These are phyloP conservation scores for Sarcophaga rosellei DNA, from an alignment of 2,888 invertebrate species.

Conservation along the genomic window DNA sequence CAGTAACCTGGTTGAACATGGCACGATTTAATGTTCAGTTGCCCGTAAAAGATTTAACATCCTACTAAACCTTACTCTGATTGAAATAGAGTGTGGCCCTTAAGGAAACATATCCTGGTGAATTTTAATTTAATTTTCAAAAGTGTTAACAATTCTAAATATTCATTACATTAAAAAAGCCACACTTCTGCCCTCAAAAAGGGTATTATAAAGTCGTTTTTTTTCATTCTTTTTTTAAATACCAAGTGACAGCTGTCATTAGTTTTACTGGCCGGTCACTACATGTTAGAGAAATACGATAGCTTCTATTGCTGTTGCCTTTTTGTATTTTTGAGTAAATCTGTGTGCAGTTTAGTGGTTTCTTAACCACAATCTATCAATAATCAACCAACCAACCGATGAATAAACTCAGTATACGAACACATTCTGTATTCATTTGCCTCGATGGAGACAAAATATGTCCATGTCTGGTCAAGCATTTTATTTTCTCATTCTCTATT, in stretches of 20 bases:
- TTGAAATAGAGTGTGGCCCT: too few species aligned
- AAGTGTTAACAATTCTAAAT: too few species aligned
- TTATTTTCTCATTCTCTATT: slow-evolving; percentile 4
- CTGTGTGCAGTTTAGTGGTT: slow-evolving; percentile 63
- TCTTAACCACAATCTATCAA: slow-evolving; percentile 63
- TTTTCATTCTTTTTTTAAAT: too few species aligned
- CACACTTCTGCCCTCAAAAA: too few species aligned
- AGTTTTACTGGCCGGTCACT: neutral
- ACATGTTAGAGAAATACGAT: neutral
- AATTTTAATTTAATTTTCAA: too few species aligned
- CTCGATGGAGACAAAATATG: slow-evolving; percentile 21
- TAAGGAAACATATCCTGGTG: too few species aligned
- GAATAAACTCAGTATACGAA: neutral
- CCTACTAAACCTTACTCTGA: too few species aligned
- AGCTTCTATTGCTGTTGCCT: neutral
- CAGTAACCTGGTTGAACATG: too few species aligned
- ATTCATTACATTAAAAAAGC: too few species aligned
- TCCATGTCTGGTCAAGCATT: slow-evolving; percentile 26
- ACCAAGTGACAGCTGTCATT: neutral
- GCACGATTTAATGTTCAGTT: too few species aligned
- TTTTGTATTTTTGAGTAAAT: neutral
- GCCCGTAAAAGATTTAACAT: too few species aligned
- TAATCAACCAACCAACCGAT: slow-evolving; percentile 23
- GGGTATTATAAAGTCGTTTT: too few species aligned
- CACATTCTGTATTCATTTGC: slow-evolving; percentile 8